phyloP scores from a whole-genome alignment of 2,113 vertebrate genomes.

The Rallus limicola region DNA sequence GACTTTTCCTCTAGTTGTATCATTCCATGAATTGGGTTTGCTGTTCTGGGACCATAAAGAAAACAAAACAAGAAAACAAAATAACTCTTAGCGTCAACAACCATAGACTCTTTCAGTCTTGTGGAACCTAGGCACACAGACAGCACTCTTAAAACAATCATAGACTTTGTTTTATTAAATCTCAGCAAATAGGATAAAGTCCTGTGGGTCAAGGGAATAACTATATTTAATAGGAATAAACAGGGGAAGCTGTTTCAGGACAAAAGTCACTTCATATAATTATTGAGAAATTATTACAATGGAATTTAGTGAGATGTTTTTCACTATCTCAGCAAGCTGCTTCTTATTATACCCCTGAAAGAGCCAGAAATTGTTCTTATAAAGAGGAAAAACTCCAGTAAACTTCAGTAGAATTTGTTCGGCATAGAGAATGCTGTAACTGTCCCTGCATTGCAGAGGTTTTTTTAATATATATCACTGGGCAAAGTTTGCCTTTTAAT shows the following conservation, averaged over 20 bases:
- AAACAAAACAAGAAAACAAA: neutral
- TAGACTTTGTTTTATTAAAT: neutral
- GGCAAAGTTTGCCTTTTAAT: neutral
- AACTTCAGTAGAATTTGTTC: neutral
- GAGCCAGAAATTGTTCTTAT: neutral
- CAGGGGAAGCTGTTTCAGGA: neutral
- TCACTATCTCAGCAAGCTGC: neutral
- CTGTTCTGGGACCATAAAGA: neutral
- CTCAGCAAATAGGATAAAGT: neutral
- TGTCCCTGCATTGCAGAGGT: conserved; percentile 10
- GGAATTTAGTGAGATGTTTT: neutral
- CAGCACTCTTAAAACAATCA: neutral
- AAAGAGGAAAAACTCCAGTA: neutral
- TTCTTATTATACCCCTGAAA: neutral
- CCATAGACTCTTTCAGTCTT: neutral
- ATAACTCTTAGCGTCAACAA: neutral
- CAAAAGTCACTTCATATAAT: neutral
- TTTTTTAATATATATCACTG: neutral
- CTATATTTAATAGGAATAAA: neutral
- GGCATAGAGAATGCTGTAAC: neutral
- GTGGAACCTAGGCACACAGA: neutral
- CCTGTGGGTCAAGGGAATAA: neutral
- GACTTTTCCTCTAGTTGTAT: neutral
- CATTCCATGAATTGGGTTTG: neutral
- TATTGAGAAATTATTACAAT: neutral